Conservation (phyloP, 2,888 invertebrate genomes). For the Acholoe squamosa region DNA sequence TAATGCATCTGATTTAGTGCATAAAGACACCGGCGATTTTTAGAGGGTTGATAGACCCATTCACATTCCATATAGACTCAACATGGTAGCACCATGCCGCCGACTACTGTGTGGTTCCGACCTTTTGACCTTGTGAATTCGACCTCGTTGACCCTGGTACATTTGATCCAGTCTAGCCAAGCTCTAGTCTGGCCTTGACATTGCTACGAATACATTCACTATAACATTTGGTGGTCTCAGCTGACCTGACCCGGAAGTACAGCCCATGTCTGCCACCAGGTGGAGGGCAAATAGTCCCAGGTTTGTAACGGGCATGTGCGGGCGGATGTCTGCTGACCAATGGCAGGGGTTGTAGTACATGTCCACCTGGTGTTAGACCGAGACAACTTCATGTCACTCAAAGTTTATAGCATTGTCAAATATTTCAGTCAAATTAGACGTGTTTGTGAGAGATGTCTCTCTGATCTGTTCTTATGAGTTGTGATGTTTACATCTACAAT, state of each 20-base stretch:
- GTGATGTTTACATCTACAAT: no score
- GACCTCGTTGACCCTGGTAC: background rate
- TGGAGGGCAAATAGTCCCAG: background rate
- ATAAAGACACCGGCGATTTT: no score
- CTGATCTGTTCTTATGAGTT: no score
- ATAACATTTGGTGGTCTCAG: background rate
- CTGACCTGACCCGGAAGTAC: slow-evolving; percentile 23
- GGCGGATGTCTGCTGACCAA: no score
- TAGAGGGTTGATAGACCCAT: no score
- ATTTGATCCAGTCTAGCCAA: background rate
- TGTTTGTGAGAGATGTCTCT: no score
- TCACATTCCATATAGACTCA: background rate
- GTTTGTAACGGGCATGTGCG: background rate
- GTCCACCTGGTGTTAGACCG: no score
- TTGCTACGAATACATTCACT: background rate
- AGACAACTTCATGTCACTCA: no score
- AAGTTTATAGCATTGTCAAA: no score
- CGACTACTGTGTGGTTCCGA: background rate
- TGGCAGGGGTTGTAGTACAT: no score
- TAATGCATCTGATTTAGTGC: no score
- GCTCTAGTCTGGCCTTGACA: background rate
- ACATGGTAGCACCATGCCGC: background rate
- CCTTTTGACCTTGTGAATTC: slow-evolving; percentile 4
- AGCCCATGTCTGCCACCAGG: background rate
- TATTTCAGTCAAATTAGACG: no score